Evolutionary conservation across 2,797 vertebrate species (phyloP).

Genomic region (Bradypodion pumilum): DNA sequence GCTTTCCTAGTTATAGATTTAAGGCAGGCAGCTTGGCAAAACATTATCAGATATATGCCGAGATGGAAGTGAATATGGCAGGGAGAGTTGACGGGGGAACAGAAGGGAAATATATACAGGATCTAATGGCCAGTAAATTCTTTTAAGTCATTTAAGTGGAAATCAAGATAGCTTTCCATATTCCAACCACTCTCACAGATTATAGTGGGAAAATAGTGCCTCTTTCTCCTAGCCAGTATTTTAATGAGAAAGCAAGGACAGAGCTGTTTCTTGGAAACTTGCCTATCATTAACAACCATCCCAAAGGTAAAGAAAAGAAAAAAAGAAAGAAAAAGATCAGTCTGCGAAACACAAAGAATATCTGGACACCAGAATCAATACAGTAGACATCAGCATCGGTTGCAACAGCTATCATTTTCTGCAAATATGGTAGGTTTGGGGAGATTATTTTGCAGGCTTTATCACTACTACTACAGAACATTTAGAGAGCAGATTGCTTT

Average conservation of each 20-base stretch:
- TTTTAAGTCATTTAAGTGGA: constrained; percentile 38
- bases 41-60: constrained; percentile 10
- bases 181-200: constrained; percentile 17
- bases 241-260: constrained; percentile 59
- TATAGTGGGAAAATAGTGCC: constrained; percentile 35
- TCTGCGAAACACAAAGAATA: not conserved
- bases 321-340: constrained; percentile 32
- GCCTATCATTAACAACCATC: constrained; percentile 55
- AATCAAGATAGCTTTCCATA: constrained; percentile 17
- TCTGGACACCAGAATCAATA: constrained; percentile 26
- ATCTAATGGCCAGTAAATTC: constrained; percentile 9
- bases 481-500: not conserved
- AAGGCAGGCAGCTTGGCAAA: not conserved
- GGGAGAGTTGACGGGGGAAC: not conserved
- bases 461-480: not conserved
- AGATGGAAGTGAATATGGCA: not conserved
- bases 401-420: constrained; percentile 12
- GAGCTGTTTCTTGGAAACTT: constrained; percentile 33
- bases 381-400: not conserved
- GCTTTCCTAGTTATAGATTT: constrained; percentile 48
- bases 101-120: constrained; percentile 5
- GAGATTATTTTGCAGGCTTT: not conserved
- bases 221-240: constrained; percentile 36
- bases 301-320: not conserved
- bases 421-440: not conserved